These are phyloP conservation scores for Andrena chrysosceles DNA, from an alignment of 2,888 invertebrate genomes.

Conservation along the genomic window DNA sequence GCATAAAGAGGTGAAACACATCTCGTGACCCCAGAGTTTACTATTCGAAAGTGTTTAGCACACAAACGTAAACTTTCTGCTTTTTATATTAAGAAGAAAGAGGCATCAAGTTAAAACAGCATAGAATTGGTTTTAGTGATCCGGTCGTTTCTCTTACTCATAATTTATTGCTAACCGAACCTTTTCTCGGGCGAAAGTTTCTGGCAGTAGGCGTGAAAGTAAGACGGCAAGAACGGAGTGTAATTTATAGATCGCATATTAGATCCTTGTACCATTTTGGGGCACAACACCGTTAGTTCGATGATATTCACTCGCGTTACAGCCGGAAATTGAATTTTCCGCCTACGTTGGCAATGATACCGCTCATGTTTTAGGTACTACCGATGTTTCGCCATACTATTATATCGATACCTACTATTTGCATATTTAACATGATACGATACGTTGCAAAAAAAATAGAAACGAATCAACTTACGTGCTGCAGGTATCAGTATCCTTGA, in stretches of 20 bases:
- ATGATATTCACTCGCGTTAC: conserved; percentile 2
- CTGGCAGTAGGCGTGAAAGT: conserved; percentile 8
- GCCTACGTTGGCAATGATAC: conserved; percentile 10
- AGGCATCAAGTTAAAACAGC: background rate
- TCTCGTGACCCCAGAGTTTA: too few relatives aligned
- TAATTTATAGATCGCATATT: conserved; percentile 27
- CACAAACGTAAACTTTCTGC: too few relatives aligned
- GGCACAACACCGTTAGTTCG: conserved; percentile 3
- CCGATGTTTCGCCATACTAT: background rate
- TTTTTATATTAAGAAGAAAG: background rate
- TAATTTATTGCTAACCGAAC: conserved; percentile 4
- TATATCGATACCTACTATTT: background rate
- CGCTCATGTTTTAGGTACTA: conserved; percentile 13
- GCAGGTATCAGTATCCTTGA: background rate
- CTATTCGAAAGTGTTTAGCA: too few relatives aligned
- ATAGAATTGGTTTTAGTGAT: background rate
- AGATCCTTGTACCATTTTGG: background rate
- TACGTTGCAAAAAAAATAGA: background rate
- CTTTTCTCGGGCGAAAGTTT: background rate
- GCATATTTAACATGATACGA: background rate
- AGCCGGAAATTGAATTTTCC: conserved; percentile 39
- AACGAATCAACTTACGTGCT: background rate
- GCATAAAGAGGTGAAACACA: too few relatives aligned
- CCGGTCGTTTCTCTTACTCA: background rate
- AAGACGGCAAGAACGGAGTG: background rate